These are phyloP conservation scores for Eristalinus aeneus DNA, from an alignment of 2,888 invertebrate genomes.

Conservation along the genomic window DNA sequence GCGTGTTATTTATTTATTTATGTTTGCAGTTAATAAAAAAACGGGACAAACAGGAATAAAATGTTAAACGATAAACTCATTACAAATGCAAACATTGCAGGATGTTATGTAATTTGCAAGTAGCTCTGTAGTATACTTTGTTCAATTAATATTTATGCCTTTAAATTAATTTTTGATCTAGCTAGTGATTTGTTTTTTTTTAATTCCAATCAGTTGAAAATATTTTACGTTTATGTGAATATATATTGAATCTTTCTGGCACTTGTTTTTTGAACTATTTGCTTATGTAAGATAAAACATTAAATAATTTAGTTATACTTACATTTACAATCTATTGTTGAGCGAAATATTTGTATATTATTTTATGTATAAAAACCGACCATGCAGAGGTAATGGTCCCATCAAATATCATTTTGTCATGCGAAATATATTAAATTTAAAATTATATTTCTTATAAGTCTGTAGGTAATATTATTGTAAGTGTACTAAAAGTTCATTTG, in stretches of 20 bases:
- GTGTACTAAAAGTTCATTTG: slow-evolving; percentile 14
- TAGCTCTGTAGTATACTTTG: slow-evolving; percentile 28
- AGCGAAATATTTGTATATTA: slow-evolving; percentile 63
- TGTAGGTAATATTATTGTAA: slow-evolving; percentile 42
- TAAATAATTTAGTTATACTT: slow-evolving; percentile 72
- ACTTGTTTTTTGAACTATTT: slow-evolving; percentile 56
- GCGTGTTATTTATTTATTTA: slow-evolving; percentile 15
- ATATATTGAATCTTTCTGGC: slow-evolving; percentile 36
- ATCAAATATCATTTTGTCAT: slow-evolving; percentile 73
- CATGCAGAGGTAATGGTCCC: slow-evolving; percentile 72
- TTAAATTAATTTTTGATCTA: slow-evolving; percentile 43
- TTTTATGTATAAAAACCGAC: slow-evolving; percentile 70
- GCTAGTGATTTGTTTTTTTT: slow-evolving; percentile 31
- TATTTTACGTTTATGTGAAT: slow-evolving; percentile 14
- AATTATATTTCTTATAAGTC: slow-evolving; percentile 65
- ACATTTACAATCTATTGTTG: slow-evolving; percentile 74
- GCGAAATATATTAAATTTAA: slow-evolving; percentile 72
- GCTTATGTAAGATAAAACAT: slow-evolving; percentile 30
- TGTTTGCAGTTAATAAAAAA: slow-evolving; percentile 34
- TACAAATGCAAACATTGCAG: slow-evolving; percentile 58
- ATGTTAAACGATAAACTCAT: slow-evolving; percentile 32
- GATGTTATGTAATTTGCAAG: slow-evolving; percentile 45
- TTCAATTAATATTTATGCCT: slow-evolving; percentile 60
- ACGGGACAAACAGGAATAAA: slow-evolving; percentile 20
- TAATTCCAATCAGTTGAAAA: slow-evolving; percentile 25